Percentiles rank a stretch among this genome's conserved stretches.
phyloP scores from a whole-genome alignment of 1,140 invertebrate genomes.

The Melanaphis sacchari region DNA sequence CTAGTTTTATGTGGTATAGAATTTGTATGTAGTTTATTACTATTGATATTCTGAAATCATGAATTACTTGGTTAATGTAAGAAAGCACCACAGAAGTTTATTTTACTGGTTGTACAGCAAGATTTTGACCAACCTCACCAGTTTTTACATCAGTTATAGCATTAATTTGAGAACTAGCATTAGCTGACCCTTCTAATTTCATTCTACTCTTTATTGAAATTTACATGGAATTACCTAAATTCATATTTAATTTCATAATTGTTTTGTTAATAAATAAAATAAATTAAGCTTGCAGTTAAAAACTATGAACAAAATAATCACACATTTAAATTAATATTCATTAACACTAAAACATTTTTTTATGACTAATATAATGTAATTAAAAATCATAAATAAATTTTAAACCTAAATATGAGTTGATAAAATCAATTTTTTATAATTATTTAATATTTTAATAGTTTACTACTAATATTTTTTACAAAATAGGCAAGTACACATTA shows the following conservation, averaged over 20 bases:
- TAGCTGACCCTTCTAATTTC: conserved; percentile 35
- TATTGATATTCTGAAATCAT: conserved; percentile 25
- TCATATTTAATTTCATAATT: neutral
- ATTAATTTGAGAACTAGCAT: conserved; percentile 25
- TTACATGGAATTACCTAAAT: conserved; percentile 41
- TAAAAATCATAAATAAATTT: neutral
- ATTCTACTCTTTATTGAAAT: conserved; percentile 29
- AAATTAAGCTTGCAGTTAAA: neutral
- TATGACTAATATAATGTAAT: neutral
- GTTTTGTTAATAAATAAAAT: neutral
- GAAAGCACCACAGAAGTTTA: neutral
- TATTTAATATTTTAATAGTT: too few species aligned
- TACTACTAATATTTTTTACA: too few species aligned
- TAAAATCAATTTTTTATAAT: too few species aligned
- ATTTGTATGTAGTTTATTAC: conserved; percentile 6
- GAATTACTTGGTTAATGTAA: neutral
- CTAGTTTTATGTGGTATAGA: neutral
- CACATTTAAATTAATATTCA: too few species aligned
- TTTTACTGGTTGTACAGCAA: conserved; percentile 43
- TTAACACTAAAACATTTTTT: neutral
- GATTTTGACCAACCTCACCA: conserved; percentile 24
- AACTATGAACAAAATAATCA: neutral
- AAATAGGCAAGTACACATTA: too few species aligned
- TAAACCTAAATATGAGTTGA: neutral
- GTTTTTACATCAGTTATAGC: conserved; percentile 16